Percentiles rank a stretch among this genome's conserved stretches.
phyloP scores from a whole-genome alignment of 2,113 vertebrate species.

The Aptenodytes forsteri region DNA sequence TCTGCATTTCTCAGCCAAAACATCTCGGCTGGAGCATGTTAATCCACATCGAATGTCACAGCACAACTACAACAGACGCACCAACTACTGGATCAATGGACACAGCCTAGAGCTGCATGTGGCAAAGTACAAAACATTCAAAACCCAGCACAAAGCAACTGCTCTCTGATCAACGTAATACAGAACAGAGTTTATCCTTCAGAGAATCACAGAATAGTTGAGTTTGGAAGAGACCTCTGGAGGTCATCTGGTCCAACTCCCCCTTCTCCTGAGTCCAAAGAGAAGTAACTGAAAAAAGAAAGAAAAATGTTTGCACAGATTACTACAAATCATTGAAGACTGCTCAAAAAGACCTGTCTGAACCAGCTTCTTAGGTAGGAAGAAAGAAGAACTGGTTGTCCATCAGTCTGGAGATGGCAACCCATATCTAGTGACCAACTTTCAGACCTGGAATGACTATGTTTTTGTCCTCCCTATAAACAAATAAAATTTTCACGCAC shows the following conservation, averaged over 20 bases:
- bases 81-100: neutral
- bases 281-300: neutral
- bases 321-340: neutral
- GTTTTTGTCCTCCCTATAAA: neutral
- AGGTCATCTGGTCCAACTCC: neutral
- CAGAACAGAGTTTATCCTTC: neutral
- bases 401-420: neutral
- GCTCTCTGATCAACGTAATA: neutral
- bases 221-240: neutral
- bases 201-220: neutral
- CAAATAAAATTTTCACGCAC: neutral
- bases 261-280: neutral
- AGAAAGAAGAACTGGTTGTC: neutral
- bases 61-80: neutral
- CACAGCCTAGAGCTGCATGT: fast-evolving
- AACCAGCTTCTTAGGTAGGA: neutral
- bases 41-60: neutral
- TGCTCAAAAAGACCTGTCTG: neutral
- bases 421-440: neutral
- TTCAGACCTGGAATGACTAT: neutral
- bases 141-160: neutral
- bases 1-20: neutral
- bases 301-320: neutral
- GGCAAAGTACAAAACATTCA: neutral
- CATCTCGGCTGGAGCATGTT: neutral